Percentiles rank a stretch among this genome's conserved stretches.
Evolutionary conservation across 2,797 vertebrate species (phyloP).

Genomic region (Rhyacichthys aspro): DNA sequence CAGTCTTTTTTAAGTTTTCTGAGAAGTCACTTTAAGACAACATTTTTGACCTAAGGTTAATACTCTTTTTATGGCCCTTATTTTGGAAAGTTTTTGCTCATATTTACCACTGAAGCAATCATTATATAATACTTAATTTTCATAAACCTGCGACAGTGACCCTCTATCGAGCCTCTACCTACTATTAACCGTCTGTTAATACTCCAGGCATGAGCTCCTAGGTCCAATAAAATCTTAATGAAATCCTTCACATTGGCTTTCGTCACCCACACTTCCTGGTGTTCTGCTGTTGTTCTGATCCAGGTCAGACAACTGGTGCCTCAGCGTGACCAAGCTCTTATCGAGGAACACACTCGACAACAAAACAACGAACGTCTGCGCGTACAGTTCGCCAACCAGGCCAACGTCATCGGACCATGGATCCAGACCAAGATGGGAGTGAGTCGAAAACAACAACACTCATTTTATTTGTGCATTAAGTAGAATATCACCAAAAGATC

Average conservation of each 20-base stretch:
- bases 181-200: slow-evolving; percentile 2
- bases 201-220: not conserved
- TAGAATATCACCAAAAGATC: too few species aligned
- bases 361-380: slow-evolving; percentile 96
- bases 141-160: not conserved
- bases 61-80: slow-evolving; percentile 8
- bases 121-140: too few species aligned
- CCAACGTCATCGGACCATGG: slow-evolving; percentile 97
- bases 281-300: slow-evolving; percentile 5
- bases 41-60: too few species aligned
- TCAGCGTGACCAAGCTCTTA: slow-evolving; percentile 94
- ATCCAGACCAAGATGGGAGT: slow-evolving; percentile 99
- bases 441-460: slow-evolving; percentile 20
- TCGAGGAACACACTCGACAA: slow-evolving; percentile 94
- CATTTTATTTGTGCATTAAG: not conserved
- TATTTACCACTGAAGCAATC: not conserved
- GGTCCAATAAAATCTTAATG: too few species aligned
- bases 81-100: not conserved
- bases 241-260: not conserved
- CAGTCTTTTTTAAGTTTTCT: too few species aligned
- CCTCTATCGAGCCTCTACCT: not conserved
- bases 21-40: too few species aligned
- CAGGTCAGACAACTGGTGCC: slow-evolving; percentile 96
- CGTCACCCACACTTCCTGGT: not conserved
- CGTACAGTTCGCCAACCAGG: slow-evolving; percentile 94